Evolutionary conservation across 2,888 invertebrate species (phyloP).

Genomic region (Sesamia inferens): DNA sequence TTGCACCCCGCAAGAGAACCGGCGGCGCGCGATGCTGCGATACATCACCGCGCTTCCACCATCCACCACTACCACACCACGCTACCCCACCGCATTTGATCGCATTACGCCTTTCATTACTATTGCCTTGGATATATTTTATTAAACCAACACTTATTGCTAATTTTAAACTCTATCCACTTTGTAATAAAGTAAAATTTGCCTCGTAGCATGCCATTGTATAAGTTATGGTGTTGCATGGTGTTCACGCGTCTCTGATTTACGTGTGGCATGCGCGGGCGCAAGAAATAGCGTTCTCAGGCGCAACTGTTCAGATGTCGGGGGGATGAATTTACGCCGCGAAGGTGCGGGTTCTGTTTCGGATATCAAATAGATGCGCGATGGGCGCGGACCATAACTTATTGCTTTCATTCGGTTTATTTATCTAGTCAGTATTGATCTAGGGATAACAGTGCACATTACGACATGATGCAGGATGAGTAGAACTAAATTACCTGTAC

Average conservation of each 20-base stretch:
- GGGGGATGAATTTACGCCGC: constrained; percentile 56
- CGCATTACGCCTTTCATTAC: constrained; percentile 66
- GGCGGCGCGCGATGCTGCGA: constrained; percentile 32
- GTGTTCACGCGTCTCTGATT: constrained; percentile 71
- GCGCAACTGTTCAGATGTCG: constrained; percentile 62
- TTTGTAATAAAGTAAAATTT: constrained; percentile 26
- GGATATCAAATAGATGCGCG: constrained; percentile 50
- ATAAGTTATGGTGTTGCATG: constrained; percentile 61
- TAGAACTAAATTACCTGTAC: too few relatives aligned
- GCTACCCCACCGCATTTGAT: constrained; percentile 44
- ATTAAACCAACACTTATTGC: constrained; percentile 2
- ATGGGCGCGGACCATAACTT: constrained; percentile 42
- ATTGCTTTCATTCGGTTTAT: constrained; percentile 38
- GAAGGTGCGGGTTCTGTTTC: constrained; percentile 40
- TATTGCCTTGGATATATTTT: constrained; percentile 55
- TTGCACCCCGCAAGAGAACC: constrained; percentile 12
- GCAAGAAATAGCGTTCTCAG: constrained; percentile 67
- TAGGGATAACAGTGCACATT: neutral
- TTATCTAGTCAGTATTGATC: constrained; percentile 33
- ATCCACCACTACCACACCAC: constrained; percentile 15
- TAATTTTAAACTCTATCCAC: constrained; percentile 29
- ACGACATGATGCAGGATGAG: too few relatives aligned
- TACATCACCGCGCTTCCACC: constrained; percentile 42
- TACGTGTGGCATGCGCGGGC: constrained; percentile 65
- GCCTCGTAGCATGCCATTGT: neutral